Percentiles rank a stretch among this genome's conserved stretches.
phyloP scores from a whole-genome alignment of 2,797 vertebrate genomes.

The Scyliorhinus canicula region DNA sequence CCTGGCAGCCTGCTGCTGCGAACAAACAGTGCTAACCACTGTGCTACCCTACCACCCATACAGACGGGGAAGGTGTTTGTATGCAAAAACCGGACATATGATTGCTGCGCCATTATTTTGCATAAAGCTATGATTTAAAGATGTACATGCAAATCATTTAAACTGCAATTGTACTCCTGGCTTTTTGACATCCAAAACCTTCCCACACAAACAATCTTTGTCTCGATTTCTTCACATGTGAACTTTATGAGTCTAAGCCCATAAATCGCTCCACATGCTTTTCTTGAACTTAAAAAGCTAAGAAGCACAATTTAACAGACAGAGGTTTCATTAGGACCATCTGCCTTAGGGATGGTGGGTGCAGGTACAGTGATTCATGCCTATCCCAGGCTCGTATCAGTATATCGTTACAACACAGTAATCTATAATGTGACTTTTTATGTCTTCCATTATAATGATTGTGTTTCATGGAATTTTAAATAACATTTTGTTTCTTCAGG shows the following conservation, averaged over 20 bases:
- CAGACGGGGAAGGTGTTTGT: not conserved
- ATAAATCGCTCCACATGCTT: not conserved
- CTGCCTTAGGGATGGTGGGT: not conserved
- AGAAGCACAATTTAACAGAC: not conserved
- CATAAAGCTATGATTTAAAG: not conserved
- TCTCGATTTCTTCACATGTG: not conserved
- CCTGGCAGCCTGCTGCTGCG: too few species aligned
- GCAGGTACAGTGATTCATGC: not conserved
- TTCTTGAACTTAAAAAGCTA: not conserved
- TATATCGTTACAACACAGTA: constrained; percentile 4
- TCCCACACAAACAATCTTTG: not conserved
- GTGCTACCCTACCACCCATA: too few species aligned
- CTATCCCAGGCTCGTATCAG: not conserved
- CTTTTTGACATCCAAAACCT: not conserved
- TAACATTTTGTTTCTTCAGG: constrained; percentile 16
- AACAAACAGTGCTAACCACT: too few species aligned
- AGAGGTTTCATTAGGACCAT: not conserved
- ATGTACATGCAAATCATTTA: not conserved
- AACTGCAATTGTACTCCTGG: not conserved
- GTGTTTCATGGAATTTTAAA: constrained; percentile 19
- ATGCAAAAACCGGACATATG: not conserved
- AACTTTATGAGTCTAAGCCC: not conserved
- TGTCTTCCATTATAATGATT: not conserved
- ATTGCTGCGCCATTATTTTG: not conserved
- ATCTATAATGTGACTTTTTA: constrained; percentile 22